Base-by-base conservation (phyloP, 2,888 invertebrate genomes). In the Holacanthella duospinosa region DNA sequence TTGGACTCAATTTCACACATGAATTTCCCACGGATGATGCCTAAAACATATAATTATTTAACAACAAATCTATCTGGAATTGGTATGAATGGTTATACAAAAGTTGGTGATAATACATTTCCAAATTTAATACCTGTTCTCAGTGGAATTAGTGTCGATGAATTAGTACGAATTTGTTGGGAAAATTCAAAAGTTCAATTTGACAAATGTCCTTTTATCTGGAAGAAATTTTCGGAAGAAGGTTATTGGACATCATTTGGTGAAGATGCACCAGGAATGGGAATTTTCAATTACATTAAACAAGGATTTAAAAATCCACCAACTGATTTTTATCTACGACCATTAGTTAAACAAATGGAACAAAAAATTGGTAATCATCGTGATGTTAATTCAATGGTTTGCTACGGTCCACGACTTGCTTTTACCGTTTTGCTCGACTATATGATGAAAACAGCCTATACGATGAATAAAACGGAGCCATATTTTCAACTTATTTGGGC, bases 61-160 rank as follows among this genome's bases (percentile, higher is more conserved):
- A 79, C 81, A 64, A 77, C 82, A 21, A 66, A 75, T 57, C 78
- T 88, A 65, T 81, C 82, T 19, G 86, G 86, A 44, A 81, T 89
- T 59, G 91, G 91, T 75, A 81, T 95, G 75, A 77, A 86, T 69
- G 95, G 94, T 3, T 93, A 91, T 77, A 93, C 89, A 75, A 95
- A 94, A 81, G 88, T 95, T 6, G 95, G 86, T 2, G 94, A 95
- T 77, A 95, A 94, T 76, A 93, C 94, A 0, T 93, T 89, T 76
- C 92, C 93, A 0, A 95, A 95, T 77, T 76, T 95, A 64, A 61
- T 88, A 6, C 88, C 94, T 0, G 82, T 90, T 66, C 78, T 93
- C 16, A 84, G 85, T 9, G 93, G 93, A 0, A 75, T 85, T 54
- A 82, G 81, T 48, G 84, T 84, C 29, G 79, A 79, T 0, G 87